Evolutionary conservation across 2,888 invertebrate genomes (phyloP).

Genomic region (Bimastos eiseni): DNA sequence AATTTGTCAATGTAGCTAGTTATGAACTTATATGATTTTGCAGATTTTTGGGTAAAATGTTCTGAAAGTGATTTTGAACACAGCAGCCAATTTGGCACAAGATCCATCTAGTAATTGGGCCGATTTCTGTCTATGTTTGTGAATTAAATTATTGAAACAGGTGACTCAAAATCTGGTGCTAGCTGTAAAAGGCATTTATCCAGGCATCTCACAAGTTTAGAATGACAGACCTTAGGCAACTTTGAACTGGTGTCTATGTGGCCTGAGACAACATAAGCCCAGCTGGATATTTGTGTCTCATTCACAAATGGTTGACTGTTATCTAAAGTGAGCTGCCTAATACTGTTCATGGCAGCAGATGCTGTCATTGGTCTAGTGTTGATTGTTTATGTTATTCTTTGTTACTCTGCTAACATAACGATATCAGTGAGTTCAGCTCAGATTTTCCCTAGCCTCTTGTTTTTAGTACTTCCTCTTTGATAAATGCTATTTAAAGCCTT

Average conservation of each 20-base stretch:
- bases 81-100: neutral
- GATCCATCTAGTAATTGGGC: neutral
- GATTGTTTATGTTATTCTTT: neutral
- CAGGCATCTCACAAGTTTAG: neutral
- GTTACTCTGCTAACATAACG: neutral
- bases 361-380: neutral
- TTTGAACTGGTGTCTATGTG: neutral
- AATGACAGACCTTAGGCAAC: conserved; percentile 1
- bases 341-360: too few relatives aligned
- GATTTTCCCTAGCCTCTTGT: neutral
- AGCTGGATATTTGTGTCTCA: neutral
- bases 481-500: neutral
- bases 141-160: neutral
- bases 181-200: neutral
- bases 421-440: neutral
- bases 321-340: too few relatives aligned
- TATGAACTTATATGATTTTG: neutral
- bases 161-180: neutral
- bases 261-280: neutral
- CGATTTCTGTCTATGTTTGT: neutral
- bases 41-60: neutral
- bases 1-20: neutral
- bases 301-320: neutral
- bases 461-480: neutral
- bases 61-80: neutral